A percentile compares a stretch with the other conserved stretches of the same genome.
These are phyloP conservation scores for Matsumurasca onukii DNA, from an alignment of 1,140 invertebrate genomes.

Conservation along the genomic window DNA sequence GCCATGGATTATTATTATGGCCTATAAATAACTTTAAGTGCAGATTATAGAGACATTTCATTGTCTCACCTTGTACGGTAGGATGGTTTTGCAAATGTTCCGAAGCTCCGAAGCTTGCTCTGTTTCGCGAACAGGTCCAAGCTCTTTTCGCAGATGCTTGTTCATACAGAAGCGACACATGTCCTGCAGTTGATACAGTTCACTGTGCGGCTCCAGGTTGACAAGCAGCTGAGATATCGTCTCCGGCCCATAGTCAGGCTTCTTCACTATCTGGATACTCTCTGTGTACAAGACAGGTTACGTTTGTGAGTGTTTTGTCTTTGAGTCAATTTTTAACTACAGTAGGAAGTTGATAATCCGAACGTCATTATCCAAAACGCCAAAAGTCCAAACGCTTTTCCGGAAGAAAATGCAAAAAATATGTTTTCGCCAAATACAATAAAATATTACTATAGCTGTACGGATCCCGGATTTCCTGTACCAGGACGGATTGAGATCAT, in stretches of 20 bases:
- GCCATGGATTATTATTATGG: no score
- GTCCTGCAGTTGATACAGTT: neutral
- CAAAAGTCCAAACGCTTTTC: no score
- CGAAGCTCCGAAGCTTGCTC: neutral
- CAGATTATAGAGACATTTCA: neutral
- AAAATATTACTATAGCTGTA: no score
- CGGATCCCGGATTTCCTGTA: no score
- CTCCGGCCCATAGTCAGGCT: neutral
- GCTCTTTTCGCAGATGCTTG: neutral
- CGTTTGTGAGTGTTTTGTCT: no score
- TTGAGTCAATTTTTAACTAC: no score
- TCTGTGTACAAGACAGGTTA: no score
- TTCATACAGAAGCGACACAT: neutral
- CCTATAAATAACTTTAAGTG: neutral
- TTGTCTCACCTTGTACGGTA: neutral
- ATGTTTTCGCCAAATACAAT: no score
- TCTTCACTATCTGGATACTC: neutral
- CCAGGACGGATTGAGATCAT: no score
- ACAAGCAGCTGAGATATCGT: neutral
- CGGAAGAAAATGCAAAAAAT: no score
- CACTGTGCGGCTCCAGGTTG: neutral
- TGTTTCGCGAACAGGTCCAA: neutral
- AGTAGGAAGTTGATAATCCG: no score
- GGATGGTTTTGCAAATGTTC: neutral
- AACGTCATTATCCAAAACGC: no score